phyloP scores from a whole-genome alignment of 2,113 vertebrate species.

The Dinomys branickii region DNA sequence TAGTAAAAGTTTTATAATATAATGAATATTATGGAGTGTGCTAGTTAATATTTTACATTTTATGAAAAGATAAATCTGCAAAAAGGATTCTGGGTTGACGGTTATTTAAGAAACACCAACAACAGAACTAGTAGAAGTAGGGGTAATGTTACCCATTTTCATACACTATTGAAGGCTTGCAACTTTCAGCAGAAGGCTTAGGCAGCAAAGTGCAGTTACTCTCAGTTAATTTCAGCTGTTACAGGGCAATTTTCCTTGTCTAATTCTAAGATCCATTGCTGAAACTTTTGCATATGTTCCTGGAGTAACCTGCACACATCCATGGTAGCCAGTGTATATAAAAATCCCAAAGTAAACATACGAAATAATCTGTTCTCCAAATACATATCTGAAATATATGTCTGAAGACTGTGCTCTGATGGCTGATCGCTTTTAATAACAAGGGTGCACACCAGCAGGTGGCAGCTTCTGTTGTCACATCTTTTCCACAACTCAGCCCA shows the following conservation, averaged over 20 bases:
- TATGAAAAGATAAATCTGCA: background rate
- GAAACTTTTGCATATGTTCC: rapidly evolving
- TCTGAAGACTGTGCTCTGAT: background rate
- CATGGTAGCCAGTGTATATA: rapidly evolving
- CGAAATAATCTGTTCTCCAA: background rate
- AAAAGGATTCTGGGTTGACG: background rate
- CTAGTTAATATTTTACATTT: background rate
- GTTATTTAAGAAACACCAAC: background rate
- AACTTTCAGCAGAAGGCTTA: background rate
- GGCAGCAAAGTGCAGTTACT: background rate
- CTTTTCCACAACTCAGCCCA: rapidly evolving
- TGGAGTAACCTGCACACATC: background rate
- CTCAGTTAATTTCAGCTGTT: background rate
- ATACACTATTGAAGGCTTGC: background rate
- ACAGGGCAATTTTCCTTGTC: rapidly evolving
- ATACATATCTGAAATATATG: background rate
- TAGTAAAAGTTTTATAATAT: background rate
- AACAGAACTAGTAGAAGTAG: background rate
- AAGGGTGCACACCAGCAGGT: no score
- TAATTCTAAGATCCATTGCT: rapidly evolving
- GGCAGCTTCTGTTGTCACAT: rapidly evolving
- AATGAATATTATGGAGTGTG: background rate
- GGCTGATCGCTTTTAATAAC: rapidly evolving
- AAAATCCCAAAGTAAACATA: no score
- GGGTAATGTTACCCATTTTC: background rate